Evolutionary conservation across 2,888 invertebrate species (phyloP).

Genomic region (Peribatodes rhomboidaria): DNA sequence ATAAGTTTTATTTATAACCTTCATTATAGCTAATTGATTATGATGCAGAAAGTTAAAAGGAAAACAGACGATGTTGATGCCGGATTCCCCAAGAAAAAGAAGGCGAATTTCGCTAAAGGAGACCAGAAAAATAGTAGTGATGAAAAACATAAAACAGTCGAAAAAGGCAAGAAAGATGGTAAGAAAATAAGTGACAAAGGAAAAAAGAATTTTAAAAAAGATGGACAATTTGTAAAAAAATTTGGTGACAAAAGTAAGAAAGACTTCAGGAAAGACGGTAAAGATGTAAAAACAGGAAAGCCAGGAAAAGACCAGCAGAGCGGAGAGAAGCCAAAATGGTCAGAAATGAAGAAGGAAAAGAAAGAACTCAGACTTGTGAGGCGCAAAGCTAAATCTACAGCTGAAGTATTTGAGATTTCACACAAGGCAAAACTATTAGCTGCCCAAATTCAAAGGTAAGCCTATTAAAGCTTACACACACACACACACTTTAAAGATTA

Average conservation of each 20-base stretch:
- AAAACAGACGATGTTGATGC: conserved; percentile 60
- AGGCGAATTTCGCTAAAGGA: conserved; percentile 56
- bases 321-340: conserved; percentile 88
- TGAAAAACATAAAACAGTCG: conserved; percentile 36
- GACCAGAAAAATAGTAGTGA: conserved; percentile 26
- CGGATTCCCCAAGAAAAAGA: conserved; percentile 67
- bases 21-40: background rate
- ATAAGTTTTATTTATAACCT: conserved; percentile 13
- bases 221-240: conserved; percentile 36
- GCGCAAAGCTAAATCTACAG: conserved; percentile 86
- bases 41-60: conserved; percentile 78
- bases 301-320: conserved; percentile 56
- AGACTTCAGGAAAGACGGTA: conserved; percentile 42
- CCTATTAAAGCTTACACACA: background rate
- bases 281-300: conserved; percentile 40
- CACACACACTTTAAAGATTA: too few species aligned
- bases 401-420: conserved; percentile 78
- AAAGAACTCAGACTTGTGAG: conserved; percentile 89
- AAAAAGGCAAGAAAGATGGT: conserved; percentile 41
- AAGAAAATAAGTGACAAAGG: conserved; percentile 39
- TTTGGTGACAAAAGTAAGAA: conserved; percentile 41
- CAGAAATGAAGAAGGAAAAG: conserved; percentile 91
- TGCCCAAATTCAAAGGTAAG: conserved; percentile 79
- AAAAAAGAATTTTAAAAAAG: conserved; percentile 45
- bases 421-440: conserved; percentile 78